A percentile compares a stretch with the other conserved stretches of the same genome.
Conservation (phyloP, 2,888 invertebrate species). For the Pristionchus fissidentatus region DNA sequence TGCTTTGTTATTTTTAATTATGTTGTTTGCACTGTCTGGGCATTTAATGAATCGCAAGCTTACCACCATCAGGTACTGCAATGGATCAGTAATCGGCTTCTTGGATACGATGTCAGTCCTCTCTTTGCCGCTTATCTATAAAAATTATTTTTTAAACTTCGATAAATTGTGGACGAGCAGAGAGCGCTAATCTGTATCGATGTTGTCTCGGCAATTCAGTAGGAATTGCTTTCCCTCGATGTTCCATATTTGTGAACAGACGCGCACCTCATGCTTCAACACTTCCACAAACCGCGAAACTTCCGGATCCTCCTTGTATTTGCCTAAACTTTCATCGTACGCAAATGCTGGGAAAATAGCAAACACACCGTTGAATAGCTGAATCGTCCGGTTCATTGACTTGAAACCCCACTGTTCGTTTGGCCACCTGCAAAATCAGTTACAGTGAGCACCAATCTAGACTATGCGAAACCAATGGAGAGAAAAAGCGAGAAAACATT, state of each 20-base stretch:
- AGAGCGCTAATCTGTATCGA: not conserved
- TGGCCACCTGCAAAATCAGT: not conserved
- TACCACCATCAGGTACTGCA: not conserved
- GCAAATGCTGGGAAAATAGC: not conserved
- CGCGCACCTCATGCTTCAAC: not conserved
- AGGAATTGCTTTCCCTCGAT: too few species aligned
- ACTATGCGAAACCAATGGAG: too few species aligned
- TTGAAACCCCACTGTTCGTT: not conserved
- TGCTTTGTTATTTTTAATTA: not conserved
- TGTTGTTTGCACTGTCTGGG: not conserved
- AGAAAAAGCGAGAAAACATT: too few species aligned
- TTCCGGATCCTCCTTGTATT: constrained; percentile 14
- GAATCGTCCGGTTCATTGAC: not conserved
- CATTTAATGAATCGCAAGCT: not conserved
- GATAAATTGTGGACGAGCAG: not conserved
- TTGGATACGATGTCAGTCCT: not conserved
- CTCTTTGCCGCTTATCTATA: not conserved
- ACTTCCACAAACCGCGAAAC: not conserved
- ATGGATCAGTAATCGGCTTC: not conserved
- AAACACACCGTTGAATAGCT: not conserved
- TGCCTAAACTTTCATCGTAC: not conserved
- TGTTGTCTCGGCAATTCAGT: too few species aligned
- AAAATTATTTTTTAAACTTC: not conserved
- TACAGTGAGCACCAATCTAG: too few species aligned
- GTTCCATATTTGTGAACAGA: too few species aligned